These are phyloP conservation scores for Hyalella azteca DNA, from an alignment of 2,888 invertebrate species.

Conservation along the genomic window DNA sequence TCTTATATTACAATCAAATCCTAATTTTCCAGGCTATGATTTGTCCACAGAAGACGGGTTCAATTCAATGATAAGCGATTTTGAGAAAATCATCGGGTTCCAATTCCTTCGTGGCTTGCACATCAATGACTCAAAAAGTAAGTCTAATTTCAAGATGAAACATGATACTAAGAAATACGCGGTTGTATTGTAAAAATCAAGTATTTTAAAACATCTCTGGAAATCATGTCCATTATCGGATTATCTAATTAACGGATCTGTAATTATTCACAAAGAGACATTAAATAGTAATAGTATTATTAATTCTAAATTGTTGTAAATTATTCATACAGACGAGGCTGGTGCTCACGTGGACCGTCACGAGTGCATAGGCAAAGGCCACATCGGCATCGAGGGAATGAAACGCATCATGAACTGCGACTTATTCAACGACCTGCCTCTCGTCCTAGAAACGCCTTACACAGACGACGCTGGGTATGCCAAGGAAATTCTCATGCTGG, in stretches of 20 bases:
- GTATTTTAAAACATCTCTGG: no score
- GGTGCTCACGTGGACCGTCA: constrained; percentile 65
- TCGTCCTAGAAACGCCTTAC: constrained; percentile 59
- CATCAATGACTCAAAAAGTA: constrained; percentile 66
- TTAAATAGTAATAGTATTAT: no score
- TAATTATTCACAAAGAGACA: no score
- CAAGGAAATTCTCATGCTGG: constrained; percentile 58
- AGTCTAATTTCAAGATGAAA: no score
- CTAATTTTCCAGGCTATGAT: constrained; percentile 62
- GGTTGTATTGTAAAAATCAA: no score
- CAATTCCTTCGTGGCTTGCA: constrained; percentile 65
- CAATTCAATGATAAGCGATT: constrained; percentile 62
- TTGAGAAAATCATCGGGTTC: constrained; percentile 64
- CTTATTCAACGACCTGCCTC: constrained; percentile 57
- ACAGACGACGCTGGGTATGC: constrained; percentile 58
- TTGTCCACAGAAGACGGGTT: constrained; percentile 63
- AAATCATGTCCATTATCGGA: no score
- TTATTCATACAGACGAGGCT: constrained; percentile 61
- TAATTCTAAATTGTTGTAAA: not conserved
- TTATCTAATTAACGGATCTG: no score
- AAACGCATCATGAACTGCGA: constrained; percentile 56
- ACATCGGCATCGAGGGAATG: constrained; percentile 64
- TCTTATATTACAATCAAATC: not conserved
- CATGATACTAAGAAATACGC: no score
- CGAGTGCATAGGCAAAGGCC: constrained; percentile 65